Percentiles rank a stretch among this genome's conserved stretches.
Conservation (phyloP, 2,888 invertebrate species). For the Lingula anatina region DNA sequence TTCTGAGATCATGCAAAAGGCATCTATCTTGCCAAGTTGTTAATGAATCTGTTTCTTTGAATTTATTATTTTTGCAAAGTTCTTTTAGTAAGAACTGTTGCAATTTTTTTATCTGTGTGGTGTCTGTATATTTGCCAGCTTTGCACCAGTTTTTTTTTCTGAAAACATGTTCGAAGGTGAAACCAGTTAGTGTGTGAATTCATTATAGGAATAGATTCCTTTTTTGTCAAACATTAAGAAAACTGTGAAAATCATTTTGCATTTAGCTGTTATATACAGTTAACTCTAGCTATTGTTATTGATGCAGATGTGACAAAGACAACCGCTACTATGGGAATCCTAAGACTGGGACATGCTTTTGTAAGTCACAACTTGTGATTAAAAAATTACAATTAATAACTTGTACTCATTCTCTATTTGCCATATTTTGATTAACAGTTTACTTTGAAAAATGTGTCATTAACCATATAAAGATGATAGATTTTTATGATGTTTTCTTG, state of each 20-base stretch:
- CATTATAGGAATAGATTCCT: neutral
- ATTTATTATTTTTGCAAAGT: too few relatives aligned
- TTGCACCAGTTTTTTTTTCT: neutral
- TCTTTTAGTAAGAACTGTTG: too few relatives aligned
- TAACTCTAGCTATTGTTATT: constrained; percentile 3
- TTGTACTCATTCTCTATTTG: neutral
- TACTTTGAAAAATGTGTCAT: too few relatives aligned
- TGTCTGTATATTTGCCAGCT: too few relatives aligned
- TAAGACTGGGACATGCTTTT: constrained; percentile 86
- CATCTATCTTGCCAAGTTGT: too few relatives aligned
- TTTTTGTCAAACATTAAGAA: neutral
- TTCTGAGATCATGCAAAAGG: too few relatives aligned
- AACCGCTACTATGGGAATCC: constrained; percentile 94
- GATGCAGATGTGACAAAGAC: constrained; percentile 78
- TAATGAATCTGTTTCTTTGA: too few relatives aligned
- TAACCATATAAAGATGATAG: too few relatives aligned
- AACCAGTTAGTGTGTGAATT: neutral
- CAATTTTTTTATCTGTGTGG: too few relatives aligned
- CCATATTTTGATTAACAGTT: too few relatives aligned
- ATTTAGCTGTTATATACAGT: neutral
- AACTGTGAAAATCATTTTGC: neutral
- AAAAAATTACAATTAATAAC: neutral
- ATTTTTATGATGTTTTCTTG: too few relatives aligned
- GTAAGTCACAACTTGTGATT: constrained; percentile 59
- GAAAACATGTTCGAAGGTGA: neutral